Evolutionary conservation across 2,113 vertebrate species (phyloP).

Genomic region (Oreotrochilus melanogaster): DNA sequence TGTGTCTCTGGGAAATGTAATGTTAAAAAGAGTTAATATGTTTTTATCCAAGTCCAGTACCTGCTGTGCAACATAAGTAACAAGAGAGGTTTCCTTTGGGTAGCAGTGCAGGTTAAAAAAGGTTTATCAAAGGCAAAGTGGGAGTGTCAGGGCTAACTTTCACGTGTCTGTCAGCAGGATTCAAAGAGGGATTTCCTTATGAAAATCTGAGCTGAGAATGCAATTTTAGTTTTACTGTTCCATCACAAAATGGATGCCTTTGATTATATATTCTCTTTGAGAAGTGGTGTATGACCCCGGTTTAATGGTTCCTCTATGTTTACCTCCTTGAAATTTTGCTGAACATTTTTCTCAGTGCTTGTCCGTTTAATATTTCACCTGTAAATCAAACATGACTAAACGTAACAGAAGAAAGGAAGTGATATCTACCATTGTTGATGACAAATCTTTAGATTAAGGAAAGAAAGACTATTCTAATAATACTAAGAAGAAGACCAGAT

Average conservation of each 20-base stretch:
- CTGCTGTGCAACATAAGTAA: background rate
- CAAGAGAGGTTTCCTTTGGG: background rate
- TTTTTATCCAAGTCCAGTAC: background rate
- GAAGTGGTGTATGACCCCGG: background rate
- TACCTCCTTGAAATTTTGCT: conserved; percentile 16
- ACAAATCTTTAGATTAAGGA: conserved; percentile 19
- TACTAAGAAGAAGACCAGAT: background rate
- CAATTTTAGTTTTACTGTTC: background rate
- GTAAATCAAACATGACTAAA: conserved; percentile 47
- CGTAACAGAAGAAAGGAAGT: conserved; percentile 21
- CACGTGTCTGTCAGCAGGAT: background rate
- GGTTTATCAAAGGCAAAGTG: background rate
- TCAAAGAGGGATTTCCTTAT: background rate
- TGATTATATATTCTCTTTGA: conserved; percentile 49
- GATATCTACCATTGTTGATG: conserved; percentile 7
- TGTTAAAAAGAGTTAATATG: background rate
- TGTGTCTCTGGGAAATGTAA: background rate
- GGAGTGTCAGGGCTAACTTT: background rate
- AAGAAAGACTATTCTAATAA: background rate
- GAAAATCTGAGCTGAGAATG: conserved; percentile 7
- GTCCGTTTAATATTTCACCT: background rate
- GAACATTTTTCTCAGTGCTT: background rate
- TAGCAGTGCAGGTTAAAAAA: background rate
- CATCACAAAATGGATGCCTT: conserved; percentile 5
- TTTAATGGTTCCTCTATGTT: background rate